phyloP scores from a whole-genome alignment of 2,888 invertebrate species.

The Leucania comma region DNA sequence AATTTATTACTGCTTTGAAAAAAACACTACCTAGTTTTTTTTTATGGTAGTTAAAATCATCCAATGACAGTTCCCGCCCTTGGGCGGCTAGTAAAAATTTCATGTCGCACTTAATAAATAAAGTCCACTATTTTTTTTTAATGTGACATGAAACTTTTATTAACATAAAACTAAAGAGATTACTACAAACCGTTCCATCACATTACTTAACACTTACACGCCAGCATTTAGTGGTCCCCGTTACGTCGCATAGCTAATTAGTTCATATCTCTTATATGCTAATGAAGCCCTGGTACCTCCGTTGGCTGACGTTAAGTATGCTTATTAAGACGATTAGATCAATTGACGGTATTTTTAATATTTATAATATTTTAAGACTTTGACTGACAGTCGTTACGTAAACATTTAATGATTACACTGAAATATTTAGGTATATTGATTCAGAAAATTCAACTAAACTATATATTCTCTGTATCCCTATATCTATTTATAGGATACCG shows the following conservation, averaged over 20 bases:
- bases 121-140: too few species aligned
- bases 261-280: slow-evolving; percentile 53
- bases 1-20: too few species aligned
- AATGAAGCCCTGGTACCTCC: slow-evolving; percentile 45
- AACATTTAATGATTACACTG: not conserved
- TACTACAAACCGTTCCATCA: slow-evolving; percentile 32
- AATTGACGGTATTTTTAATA: slow-evolving; percentile 11
- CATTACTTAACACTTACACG: slow-evolving; percentile 34
- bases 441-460: not conserved
- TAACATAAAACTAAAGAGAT: slow-evolving; percentile 43
- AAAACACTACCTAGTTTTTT: too few species aligned
- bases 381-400: slow-evolving; percentile 16
- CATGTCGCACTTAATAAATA: too few species aligned
- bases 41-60: too few species aligned
- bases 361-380: not conserved
- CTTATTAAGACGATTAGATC: slow-evolving; percentile 44
- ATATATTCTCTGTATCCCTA: too few species aligned
- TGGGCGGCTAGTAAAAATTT: too few species aligned
- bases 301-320: slow-evolving; percentile 53
- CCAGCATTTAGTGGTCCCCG: slow-evolving; percentile 37
- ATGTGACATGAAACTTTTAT: not conserved
- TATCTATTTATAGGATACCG: too few species aligned
- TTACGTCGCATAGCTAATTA: slow-evolving; percentile 55
- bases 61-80: too few species aligned
- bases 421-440: not conserved